Base-by-base conservation (phyloP, 2,797 vertebrate genomes). In the Pterois miles region DNA sequence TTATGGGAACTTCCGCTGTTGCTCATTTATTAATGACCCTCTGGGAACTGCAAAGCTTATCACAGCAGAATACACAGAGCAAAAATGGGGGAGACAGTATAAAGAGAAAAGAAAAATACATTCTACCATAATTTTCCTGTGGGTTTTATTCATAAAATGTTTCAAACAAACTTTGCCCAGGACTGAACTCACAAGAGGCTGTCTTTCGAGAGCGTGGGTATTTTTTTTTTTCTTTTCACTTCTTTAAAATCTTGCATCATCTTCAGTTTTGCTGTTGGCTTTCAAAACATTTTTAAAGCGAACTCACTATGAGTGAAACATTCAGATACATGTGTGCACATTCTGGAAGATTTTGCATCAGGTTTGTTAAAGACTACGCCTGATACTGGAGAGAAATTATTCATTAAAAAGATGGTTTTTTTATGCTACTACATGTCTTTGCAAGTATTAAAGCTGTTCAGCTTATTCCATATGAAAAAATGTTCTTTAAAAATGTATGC, bases 401-500 rank as follows among this genome's bases (percentile, higher is more conserved):
- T 67, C 1, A 66, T 70, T 53, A 52, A 66, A 74, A 65, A 46
- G n/a, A 7, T 8, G 33, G 0, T 40, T 46, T 76, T 76, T 48
- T 40, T 34, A 67, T 43, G 13, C n/a, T 60, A 10, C 43, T 38
- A 13, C 22, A 27, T 8, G 1, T 65, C 18, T 48, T 53, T 66
- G 38, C 46, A 46, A 74, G 40, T 33, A 65, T 76, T 57, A 67
- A 66, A 70, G 33, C 13, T 33, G 33, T 52, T 74, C 53, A 74
- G 29, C 60, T 10, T 23, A 4, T 2, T 2, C 14, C 12, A 36
- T 22, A 10, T 50, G 62, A 76, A 69, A 71, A 74, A 52, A 34
- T 1, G 6, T 31, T 65, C 58, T 71, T 77, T 74, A 78, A 82
- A 84, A 70, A 75, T 74, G 63, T 43, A 68, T 78, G 54, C 36